Percentiles rank a stretch among this genome's conserved stretches.
Evolutionary conservation across 2,888 invertebrate genomes (phyloP).

Genomic region (Chaetoderma sp.): DNA sequence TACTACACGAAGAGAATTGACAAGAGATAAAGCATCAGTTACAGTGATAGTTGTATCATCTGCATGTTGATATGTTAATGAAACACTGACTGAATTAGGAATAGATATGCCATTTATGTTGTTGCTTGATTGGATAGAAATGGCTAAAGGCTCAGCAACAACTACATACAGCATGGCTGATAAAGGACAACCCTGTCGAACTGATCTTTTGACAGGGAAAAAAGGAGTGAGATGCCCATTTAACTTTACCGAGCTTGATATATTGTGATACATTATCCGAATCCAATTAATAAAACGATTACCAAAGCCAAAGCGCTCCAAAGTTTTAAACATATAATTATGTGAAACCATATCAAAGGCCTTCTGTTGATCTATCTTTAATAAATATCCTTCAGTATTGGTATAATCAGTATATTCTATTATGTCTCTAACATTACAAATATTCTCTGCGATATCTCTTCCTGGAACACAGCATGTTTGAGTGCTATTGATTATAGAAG

Average conservation of each 20-base stretch:
- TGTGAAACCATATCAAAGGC: slow-evolving; percentile 42
- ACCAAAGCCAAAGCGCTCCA: slow-evolving; percentile 38
- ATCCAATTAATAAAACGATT: slow-evolving; percentile 35
- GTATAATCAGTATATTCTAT: slow-evolving; percentile 37
- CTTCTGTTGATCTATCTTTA: slow-evolving; percentile 42
- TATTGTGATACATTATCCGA: slow-evolving; percentile 32
- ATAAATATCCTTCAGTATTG: slow-evolving; percentile 30
- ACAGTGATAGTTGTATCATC: slow-evolving; percentile 18
- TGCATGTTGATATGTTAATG: slow-evolving; percentile 12
- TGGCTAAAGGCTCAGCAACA: neutral
- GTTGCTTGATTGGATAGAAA: neutral
- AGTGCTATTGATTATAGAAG: too few species aligned
- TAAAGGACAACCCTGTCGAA: slow-evolving; percentile 1
- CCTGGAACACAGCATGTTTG: slow-evolving; percentile 41
- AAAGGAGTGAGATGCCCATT: neutral
- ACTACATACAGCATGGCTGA: slow-evolving; percentile 6
- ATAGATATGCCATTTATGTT: slow-evolving; percentile 23
- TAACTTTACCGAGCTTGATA: neutral
- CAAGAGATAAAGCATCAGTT: slow-evolving; percentile 1
- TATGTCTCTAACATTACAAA: slow-evolving; percentile 33
- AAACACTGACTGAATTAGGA: slow-evolving; percentile 4
- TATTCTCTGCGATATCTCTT: slow-evolving; percentile 40
- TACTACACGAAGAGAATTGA: neutral
- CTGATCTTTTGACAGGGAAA: neutral
- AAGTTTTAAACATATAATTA: slow-evolving; percentile 34